These are phyloP conservation scores for Emydoidea blandingii DNA, from an alignment of 2,797 vertebrate species.

Conservation along the genomic window DNA sequence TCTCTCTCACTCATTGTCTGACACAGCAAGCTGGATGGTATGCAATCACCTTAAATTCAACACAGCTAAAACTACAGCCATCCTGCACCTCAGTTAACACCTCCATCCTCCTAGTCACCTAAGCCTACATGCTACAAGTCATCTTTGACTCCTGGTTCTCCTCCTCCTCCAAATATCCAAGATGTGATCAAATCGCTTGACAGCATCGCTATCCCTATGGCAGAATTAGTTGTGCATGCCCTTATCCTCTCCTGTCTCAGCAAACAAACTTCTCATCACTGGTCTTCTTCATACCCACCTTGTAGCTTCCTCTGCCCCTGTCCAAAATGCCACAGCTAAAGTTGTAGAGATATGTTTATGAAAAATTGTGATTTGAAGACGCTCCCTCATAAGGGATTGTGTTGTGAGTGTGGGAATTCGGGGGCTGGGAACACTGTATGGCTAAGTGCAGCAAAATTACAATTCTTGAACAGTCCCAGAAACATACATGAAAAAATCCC, in stretches of 20 bases:
- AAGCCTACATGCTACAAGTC: background rate
- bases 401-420: no score
- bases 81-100: background rate
- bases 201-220: background rate
- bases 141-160: background rate
- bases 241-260: accelerated
- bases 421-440: no score
- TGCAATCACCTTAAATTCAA: background rate
- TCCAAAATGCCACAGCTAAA: background rate
- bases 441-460: background rate
- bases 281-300: background rate
- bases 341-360: no score
- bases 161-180: background rate
- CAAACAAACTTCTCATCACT: background rate
- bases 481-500: background rate
- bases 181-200: background rate
- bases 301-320: background rate
- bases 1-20: background rate
- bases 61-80: background rate
- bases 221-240: background rate
- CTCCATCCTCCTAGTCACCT: accelerated
- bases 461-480: background rate
- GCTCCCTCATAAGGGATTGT: no score
- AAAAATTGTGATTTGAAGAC: no score
- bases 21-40: background rate